phyloP scores from a whole-genome alignment of 1,140 invertebrate genomes.

The Pseudoatta argentina region DNA sequence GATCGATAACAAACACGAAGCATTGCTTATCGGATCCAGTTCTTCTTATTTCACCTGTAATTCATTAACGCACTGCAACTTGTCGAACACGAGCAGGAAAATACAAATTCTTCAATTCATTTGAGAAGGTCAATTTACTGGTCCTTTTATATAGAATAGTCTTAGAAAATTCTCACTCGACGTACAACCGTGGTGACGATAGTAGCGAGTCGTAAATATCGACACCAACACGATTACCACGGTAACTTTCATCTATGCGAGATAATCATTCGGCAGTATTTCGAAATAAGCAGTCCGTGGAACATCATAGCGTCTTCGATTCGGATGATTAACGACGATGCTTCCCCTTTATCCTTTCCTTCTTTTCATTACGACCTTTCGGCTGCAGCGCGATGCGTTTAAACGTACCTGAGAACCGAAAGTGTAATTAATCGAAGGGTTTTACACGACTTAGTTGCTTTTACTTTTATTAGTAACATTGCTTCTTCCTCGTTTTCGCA shows the following conservation, averaged over 20 bases:
- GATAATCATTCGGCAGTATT: slow-evolving; percentile 66
- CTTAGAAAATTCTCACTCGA: slow-evolving; percentile 63
- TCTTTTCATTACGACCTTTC: slow-evolving; percentile 39
- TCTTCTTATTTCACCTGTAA: neutral
- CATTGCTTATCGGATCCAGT: neutral
- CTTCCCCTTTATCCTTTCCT: neutral
- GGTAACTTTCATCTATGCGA: slow-evolving; percentile 66
- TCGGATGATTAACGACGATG: slow-evolving; percentile 56
- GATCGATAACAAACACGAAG: neutral
- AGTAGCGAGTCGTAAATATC: slow-evolving; percentile 46
- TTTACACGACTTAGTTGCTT: neutral
- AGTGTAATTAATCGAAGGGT: slow-evolving; percentile 12
- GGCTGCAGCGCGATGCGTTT: slow-evolving; percentile 25
- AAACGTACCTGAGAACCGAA: slow-evolving; percentile 13
- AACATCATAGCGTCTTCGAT: slow-evolving; percentile 37
- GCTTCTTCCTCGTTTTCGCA: neutral
- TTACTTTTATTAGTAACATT: neutral
- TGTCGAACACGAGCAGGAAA: no score
- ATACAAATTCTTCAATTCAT: neutral
- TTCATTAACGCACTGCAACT: neutral
- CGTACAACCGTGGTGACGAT: neutral
- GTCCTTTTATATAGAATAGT: neutral
- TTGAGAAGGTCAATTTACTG: neutral
- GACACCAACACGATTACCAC: slow-evolving; percentile 46
- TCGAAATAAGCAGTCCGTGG: slow-evolving; percentile 60